Evolutionary conservation across 2,888 invertebrate genomes (phyloP).

Genomic region (Cheilosia scutellata): DNA sequence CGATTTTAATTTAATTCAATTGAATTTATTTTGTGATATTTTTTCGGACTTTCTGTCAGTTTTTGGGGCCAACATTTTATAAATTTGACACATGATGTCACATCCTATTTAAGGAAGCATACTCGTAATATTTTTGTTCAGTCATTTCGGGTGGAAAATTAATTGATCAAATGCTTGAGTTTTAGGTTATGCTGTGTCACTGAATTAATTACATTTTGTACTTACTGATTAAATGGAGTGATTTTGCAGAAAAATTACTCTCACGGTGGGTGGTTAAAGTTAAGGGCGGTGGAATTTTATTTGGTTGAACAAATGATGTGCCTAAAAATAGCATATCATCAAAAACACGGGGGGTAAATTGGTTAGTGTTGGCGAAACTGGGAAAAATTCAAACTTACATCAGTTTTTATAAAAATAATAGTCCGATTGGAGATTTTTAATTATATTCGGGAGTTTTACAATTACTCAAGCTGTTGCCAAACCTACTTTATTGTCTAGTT

Average conservation of each 20-base stretch:
- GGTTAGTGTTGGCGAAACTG: no score
- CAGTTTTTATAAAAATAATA: no score
- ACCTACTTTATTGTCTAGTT: no score
- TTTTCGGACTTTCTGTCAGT: background rate
- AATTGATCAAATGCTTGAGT: conserved; percentile 38
- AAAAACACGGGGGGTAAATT: no score
- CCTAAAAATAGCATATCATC: no score
- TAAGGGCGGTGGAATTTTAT: background rate
- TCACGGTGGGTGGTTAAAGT: background rate
- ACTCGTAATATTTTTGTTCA: background rate
- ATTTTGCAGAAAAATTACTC: conserved; percentile 35
- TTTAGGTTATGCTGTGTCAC: conserved; percentile 33
- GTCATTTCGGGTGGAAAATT: conserved; percentile 46
- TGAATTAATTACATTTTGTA: conserved; percentile 33
- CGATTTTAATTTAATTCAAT: conserved; percentile 57
- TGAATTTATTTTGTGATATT: background rate
- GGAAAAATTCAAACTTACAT: no score
- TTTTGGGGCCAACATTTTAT: conserved; percentile 25
- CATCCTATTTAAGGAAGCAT: background rate
- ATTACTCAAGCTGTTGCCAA: no score
- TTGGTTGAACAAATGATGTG: no score
- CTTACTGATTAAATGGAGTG: conserved; percentile 40
- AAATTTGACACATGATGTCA: background rate
- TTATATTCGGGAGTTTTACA: no score
- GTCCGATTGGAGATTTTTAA: no score